phyloP scores from a whole-genome alignment of 2,888 invertebrate genomes.

The Carterocephalus palaemon region DNA sequence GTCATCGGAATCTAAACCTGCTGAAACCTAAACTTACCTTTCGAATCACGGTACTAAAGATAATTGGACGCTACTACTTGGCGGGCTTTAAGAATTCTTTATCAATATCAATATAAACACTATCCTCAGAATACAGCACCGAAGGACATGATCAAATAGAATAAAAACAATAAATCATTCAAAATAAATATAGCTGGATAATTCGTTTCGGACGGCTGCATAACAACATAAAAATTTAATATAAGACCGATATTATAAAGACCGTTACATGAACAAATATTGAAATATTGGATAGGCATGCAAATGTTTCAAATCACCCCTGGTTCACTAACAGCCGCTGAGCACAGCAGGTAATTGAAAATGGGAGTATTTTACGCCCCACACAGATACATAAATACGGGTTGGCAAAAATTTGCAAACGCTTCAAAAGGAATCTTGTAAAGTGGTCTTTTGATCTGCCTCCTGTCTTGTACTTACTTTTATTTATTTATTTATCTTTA shows the following conservation, averaged over 20 bases:
- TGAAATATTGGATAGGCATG: constrained; percentile 31
- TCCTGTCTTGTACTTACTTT: constrained; percentile 25
- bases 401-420: constrained; percentile 31
- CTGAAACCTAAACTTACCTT: too few relatives aligned
- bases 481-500: too few relatives aligned
- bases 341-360: constrained; percentile 30
- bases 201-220: not conserved
- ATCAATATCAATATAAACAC: too few relatives aligned
- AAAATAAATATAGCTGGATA: not conserved
- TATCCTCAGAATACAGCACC: too few relatives aligned
- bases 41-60: too few relatives aligned
- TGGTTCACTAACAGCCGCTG: constrained; percentile 19
- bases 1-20: too few relatives aligned
- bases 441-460: constrained; percentile 44
- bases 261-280: constrained; percentile 27
- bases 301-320: constrained; percentile 29
- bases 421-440: constrained; percentile 40
- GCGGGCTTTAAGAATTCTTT: too few relatives aligned
- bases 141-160: too few relatives aligned
- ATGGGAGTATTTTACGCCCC: constrained; percentile 28
- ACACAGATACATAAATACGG: constrained; percentile 26
- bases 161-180: not conserved
- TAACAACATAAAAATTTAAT: constrained; percentile 17
- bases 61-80: too few relatives aligned
- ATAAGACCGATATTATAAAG: too few relatives aligned